Conservation (phyloP, 2,113 vertebrate genomes). For the Peromyscus polionotus region DNA sequence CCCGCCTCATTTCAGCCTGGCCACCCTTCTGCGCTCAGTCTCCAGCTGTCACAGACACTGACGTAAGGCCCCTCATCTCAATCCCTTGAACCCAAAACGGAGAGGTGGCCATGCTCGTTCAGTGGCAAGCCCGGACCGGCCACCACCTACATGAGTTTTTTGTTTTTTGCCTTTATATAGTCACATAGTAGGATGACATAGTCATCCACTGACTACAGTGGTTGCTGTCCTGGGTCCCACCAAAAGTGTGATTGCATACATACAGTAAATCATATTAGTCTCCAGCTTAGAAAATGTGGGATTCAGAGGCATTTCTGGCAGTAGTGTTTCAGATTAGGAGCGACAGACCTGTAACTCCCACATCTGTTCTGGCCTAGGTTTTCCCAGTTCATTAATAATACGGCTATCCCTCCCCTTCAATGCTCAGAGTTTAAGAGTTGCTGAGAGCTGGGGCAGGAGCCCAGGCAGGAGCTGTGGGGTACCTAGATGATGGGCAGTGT, state of each 20-base stretch:
- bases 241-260: not conserved
- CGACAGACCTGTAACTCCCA: not conserved
- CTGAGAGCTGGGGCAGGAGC: not conserved
- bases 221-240: not conserved
- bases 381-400: not conserved
- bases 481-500: no score
- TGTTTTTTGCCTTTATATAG: not conserved
- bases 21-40: not conserved
- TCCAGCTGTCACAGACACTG: not conserved
- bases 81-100: not conserved
- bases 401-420: not conserved
- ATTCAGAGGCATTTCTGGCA: not conserved
- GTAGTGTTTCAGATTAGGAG: not conserved
- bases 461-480: not conserved
- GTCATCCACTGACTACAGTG: not conserved
- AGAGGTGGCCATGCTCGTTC: not conserved
- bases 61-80: not conserved
- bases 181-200: not conserved
- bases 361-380: not conserved
- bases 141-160: not conserved
- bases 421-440: not conserved
- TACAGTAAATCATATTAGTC: not conserved
- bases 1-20: not conserved
- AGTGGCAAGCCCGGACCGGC: not conserved
- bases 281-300: not conserved